These are phyloP conservation scores for Zenarchopterus dispar DNA, from an alignment of 2,797 vertebrate species.

Conservation along the genomic window DNA sequence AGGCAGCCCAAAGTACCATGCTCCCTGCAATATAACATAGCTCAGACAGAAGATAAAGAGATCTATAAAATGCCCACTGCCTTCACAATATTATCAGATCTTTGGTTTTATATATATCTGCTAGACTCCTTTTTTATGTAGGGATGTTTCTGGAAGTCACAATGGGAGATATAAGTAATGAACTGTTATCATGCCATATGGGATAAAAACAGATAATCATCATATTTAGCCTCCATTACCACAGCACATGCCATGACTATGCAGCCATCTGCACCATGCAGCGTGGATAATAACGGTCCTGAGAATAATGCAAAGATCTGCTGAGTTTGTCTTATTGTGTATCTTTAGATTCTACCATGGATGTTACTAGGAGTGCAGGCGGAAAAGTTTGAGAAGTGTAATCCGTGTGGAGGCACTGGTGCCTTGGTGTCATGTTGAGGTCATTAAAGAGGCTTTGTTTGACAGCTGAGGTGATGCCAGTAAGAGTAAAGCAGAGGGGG, in stretches of 20 bases:
- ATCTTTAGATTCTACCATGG: conserved; percentile 53
- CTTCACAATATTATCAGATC: background rate
- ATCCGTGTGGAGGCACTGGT: conserved; percentile 51
- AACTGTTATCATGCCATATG: conserved; percentile 4
- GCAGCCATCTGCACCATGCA: conserved; percentile 38
- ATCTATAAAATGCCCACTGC: background rate
- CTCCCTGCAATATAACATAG: conserved; percentile 9
- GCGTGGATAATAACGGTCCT: conserved; percentile 11
- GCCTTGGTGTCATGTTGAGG: conserved; percentile 66
- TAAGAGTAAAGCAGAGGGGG: conserved; percentile 38
- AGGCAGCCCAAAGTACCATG: background rate
- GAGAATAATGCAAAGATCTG: conserved; percentile 30
- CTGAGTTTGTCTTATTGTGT: conserved; percentile 36
- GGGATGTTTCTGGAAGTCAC: background rate
- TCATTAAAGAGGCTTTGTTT: conserved; percentile 70
- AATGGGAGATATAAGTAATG: background rate
- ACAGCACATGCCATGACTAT: conserved; percentile 5
- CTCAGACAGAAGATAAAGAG: conserved; percentile 7
- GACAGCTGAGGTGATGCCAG: conserved; percentile 73
- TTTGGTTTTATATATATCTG: conserved; percentile 4
- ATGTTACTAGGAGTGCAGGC: conserved; percentile 52
- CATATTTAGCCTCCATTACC: conserved; percentile 24
- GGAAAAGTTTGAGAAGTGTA: conserved; percentile 55
- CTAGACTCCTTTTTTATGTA: background rate
- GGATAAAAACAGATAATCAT: conserved; percentile 5